Percentiles rank a stretch among this genome's conserved stretches.
Conservation (phyloP, 30 jellyfish, hydroid and myxozoan species). For the Clytia hemisphaerica region DNA sequence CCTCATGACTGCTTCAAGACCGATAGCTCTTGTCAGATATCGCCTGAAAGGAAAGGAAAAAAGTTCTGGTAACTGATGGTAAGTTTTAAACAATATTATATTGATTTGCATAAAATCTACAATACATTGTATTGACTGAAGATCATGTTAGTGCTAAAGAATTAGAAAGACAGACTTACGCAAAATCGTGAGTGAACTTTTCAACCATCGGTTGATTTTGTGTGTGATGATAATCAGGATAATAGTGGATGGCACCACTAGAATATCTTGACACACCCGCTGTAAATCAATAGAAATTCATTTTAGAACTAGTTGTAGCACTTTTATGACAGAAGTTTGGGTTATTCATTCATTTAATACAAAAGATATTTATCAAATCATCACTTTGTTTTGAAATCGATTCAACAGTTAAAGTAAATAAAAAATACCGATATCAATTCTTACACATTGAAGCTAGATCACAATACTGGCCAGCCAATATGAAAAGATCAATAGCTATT, state of each 20-base stretch:
- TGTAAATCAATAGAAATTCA: not conserved
- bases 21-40: conserved; percentile 75
- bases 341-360: no score
- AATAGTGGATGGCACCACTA: conserved; percentile 74
- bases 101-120: not conserved
- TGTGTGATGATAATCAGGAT: conserved; percentile 73
- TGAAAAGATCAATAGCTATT: conserved; percentile 70
- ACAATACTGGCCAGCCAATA: conserved; percentile 73
- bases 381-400: no score
- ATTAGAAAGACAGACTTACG: conserved; percentile 24
- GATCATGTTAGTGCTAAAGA: no score
- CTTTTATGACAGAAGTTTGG: not conserved
- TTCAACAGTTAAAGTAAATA: no score
- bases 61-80: not conserved
- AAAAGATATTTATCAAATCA: no score
- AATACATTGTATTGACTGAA: no score
- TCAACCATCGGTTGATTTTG: conserved; percentile 58
- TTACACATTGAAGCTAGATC: conserved; percentile 85
- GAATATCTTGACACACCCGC: conserved; percentile 88
- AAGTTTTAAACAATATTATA: not conserved
- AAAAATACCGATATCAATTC: conserved; percentile 10
- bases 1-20: conserved; percentile 97
- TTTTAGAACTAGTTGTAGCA: not conserved
- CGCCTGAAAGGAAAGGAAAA: conserved; percentile 38
- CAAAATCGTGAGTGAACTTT: conserved; percentile 61